Conservation (phyloP, 2,797 vertebrate genomes). For the Xiphophorus birchmanni region DNA sequence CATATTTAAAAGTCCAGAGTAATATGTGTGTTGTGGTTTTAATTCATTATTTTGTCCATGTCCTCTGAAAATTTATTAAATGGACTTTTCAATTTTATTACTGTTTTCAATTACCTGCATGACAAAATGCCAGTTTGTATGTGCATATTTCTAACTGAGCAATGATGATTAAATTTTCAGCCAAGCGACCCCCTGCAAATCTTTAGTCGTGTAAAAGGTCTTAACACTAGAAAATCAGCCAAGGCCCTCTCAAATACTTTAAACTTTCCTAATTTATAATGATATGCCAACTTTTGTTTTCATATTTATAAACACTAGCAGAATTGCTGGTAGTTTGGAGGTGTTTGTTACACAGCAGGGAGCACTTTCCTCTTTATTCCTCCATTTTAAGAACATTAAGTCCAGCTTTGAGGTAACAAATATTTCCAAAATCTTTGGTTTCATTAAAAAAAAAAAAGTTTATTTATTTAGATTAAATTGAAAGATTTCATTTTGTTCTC, state of each 20-base stretch:
- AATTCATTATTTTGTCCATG: neutral
- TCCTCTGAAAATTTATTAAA: neutral
- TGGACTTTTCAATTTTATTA: neutral
- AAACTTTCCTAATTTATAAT: neutral
- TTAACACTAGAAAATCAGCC: neutral
- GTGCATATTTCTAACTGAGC: neutral
- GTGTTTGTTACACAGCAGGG: neutral
- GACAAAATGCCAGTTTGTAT: no score
- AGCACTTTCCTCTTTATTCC: neutral
- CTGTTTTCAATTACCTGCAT: neutral
- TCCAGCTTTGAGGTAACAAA: neutral
- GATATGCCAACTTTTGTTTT: neutral
- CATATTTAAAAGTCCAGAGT: neutral
- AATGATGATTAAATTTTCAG: neutral
- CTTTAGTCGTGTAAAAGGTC: neutral
- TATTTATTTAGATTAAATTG: neutral
- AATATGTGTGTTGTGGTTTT: neutral
- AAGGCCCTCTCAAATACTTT: neutral
- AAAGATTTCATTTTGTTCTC: neutral
- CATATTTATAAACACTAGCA: neutral
- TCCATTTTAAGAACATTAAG: neutral
- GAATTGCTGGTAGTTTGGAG: neutral
- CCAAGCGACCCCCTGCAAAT: neutral
- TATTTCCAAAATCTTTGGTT: neutral
- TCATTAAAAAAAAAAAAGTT: neutral